These are phyloP conservation scores for Astyanax mexicanus DNA, from an alignment of 2,797 vertebrate species.

Conservation along the genomic window DNA sequence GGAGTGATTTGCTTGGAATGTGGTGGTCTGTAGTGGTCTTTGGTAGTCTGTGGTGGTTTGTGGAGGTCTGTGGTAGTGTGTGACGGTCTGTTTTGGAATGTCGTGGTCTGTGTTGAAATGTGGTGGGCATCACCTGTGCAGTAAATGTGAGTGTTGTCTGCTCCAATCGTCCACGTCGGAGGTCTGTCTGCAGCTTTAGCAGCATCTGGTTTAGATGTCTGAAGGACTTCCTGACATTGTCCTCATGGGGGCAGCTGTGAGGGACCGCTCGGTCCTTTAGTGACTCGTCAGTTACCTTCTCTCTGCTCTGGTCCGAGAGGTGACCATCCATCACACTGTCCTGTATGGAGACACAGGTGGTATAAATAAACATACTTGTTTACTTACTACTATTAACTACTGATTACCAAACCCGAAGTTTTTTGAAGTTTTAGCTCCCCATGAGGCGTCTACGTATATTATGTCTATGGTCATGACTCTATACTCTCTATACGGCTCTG, in stretches of 20 bases:
- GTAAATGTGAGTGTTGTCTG: conserved; percentile 11
- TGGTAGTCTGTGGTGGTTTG: too few species aligned
- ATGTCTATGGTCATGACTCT: too few species aligned
- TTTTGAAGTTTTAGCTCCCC: too few species aligned
- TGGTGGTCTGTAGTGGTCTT: too few species aligned
- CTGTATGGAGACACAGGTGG: conserved; percentile 59
- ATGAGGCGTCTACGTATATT: too few species aligned
- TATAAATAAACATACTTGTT: too few species aligned
- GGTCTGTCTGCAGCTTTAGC: conserved; percentile 56
- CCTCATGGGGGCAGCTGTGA: conserved; percentile 59
- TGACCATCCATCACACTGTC: conserved; percentile 77
- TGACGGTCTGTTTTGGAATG: too few species aligned
- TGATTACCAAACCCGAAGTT: too few species aligned
- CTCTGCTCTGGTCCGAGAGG: conserved; percentile 46
- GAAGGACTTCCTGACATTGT: conserved; percentile 45
- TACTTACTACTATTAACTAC: too few species aligned
- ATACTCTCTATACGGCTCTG: too few species aligned
- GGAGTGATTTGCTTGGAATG: too few species aligned
- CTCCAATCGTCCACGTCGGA: conserved; percentile 39
- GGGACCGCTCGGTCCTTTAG: conserved; percentile 15
- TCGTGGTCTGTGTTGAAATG: neutral
- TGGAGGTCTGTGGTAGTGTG: too few species aligned
- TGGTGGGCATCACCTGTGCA: conserved; percentile 38
- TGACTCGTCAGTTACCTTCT: conserved; percentile 12
- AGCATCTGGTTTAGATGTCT: conserved; percentile 63